These are phyloP conservation scores for Phainopepla nitens DNA, from an alignment of 2,113 vertebrate species.

Conservation along the genomic window DNA sequence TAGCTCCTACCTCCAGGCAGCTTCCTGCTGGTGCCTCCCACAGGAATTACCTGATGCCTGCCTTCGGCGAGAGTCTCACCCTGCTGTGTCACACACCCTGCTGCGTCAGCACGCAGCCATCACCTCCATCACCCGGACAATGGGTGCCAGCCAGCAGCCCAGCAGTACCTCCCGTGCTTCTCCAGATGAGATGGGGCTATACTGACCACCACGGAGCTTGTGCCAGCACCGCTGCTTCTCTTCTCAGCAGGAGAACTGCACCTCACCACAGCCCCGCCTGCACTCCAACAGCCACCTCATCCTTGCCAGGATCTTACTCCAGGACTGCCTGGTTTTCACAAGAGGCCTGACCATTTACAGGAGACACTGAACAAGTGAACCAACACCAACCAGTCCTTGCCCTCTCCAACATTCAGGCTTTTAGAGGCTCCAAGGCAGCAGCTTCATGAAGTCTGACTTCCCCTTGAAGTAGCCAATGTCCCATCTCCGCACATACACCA, in stretches of 20 bases:
- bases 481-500: background rate
- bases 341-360: background rate
- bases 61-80: accelerated
- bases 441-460: background rate
- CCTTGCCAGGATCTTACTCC: background rate
- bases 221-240: background rate
- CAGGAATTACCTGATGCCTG: accelerated
- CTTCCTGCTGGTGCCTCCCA: background rate
- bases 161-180: background rate
- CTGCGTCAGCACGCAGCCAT: background rate
- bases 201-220: accelerated
- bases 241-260: background rate
- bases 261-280: background rate
- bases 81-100: background rate
- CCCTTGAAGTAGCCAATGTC: background rate
- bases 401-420: background rate
- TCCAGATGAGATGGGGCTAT: background rate
- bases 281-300: background rate
- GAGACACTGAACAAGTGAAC: background rate
- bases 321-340: background rate
- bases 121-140: background rate
- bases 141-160: background rate
- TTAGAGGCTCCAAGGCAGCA: background rate
- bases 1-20: background rate
- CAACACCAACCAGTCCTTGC: background rate